Evolutionary conservation across 2,113 vertebrate genomes (phyloP).

Genomic region (Ameiurus melas): DNA sequence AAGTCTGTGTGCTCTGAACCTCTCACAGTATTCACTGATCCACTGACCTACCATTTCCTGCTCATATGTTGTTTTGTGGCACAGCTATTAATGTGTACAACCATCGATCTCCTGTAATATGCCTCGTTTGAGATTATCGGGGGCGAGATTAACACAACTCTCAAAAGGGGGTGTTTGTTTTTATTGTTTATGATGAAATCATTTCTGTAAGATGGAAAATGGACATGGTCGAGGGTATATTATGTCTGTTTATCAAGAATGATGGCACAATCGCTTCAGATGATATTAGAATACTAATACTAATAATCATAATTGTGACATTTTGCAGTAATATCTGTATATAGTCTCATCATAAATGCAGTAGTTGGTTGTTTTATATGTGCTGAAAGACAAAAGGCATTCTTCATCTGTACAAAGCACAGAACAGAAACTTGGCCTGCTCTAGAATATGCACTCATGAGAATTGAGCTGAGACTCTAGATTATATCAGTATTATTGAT

Average conservation of each 20-base stretch:
- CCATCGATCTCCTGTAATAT: background rate
- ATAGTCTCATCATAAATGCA: background rate
- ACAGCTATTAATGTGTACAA: background rate
- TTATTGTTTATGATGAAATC: too few species aligned
- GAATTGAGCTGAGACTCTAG: background rate
- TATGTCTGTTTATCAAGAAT: background rate
- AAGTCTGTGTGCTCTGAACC: background rate
- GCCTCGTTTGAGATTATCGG: background rate
- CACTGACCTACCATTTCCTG: too few species aligned
- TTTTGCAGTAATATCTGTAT: background rate
- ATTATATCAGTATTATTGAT: background rate
- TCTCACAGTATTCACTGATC: background rate
- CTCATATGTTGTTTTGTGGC: background rate
- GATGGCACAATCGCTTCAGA: background rate
- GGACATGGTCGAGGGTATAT: background rate
- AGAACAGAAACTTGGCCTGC: slow-evolving; percentile 41
- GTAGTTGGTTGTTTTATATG: background rate
- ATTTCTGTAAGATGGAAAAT: too few species aligned
- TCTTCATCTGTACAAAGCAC: background rate
- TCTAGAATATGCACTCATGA: background rate
- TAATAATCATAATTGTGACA: background rate
- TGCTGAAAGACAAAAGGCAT: background rate
- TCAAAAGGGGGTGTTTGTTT: too few species aligned
- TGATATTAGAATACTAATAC: background rate
- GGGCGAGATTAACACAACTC: background rate